phyloP scores from a whole-genome alignment of 2,888 invertebrate species.

The Plebejus argus region DNA sequence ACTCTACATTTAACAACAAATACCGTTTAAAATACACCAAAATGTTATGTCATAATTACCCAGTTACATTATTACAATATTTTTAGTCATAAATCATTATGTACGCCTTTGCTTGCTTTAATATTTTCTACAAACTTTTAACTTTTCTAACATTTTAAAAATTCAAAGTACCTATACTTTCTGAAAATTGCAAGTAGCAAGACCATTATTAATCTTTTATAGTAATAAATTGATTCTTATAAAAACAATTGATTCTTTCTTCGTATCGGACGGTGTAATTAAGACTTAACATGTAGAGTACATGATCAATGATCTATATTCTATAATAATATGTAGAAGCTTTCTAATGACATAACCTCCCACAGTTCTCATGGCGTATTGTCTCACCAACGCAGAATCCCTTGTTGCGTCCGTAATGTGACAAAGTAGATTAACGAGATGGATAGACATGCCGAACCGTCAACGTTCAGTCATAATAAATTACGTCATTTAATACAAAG shows the following conservation, averaged over 20 bases:
- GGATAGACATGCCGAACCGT: background rate
- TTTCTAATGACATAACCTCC: slow-evolving; percentile 49
- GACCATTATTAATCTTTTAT: background rate
- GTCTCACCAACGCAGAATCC: slow-evolving; percentile 34
- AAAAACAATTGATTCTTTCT: background rate
- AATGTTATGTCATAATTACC: no score
- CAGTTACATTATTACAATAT: no score
- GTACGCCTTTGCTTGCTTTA: no score
- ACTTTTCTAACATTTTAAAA: no score
- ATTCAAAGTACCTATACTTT: no score
- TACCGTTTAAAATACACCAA: no score
- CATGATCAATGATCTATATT: slow-evolving; percentile 36
- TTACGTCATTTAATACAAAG: background rate
- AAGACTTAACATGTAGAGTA: background rate
- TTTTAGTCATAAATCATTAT: no score
- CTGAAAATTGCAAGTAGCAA: no score
- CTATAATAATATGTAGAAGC: slow-evolving; percentile 38
- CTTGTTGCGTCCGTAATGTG: slow-evolving; percentile 10
- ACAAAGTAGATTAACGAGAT: background rate
- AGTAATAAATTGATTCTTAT: background rate
- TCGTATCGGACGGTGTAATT: background rate
- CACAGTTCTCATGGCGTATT: slow-evolving; percentile 43
- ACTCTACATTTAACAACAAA: no score
- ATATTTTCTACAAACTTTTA: no score
- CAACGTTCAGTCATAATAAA: background rate